phyloP scores from a whole-genome alignment of 2,113 vertebrate genomes.

The Orientallactaga bullata region DNA sequence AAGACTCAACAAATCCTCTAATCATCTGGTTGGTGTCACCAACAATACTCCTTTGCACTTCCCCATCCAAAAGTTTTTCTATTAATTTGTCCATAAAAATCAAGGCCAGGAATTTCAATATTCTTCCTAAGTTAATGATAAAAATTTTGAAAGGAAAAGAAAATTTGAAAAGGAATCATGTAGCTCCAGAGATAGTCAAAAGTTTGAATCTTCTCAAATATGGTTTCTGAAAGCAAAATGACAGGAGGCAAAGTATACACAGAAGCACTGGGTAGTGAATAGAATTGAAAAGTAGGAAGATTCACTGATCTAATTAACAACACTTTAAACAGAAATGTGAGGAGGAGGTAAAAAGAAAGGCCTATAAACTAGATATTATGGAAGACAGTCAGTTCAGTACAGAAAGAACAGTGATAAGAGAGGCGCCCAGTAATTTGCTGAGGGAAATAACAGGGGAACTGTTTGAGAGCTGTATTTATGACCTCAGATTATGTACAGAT shows the following conservation, averaged over 20 bases:
- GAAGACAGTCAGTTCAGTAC: background rate
- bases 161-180: background rate
- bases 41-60: background rate
- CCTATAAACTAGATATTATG: constrained; percentile 34
- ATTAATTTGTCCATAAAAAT: background rate
- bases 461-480: constrained; percentile 63
- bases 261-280: constrained; percentile 20
- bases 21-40: background rate
- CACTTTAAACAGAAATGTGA: constrained; percentile 54
- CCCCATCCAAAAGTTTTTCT: constrained; percentile 4
- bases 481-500: constrained; percentile 57
- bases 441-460: constrained; percentile 62
- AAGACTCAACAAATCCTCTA: background rate
- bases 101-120: constrained; percentile 18
- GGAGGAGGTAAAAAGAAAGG: background rate
- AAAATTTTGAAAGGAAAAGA: constrained; percentile 54
- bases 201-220: constrained; percentile 33
- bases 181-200: background rate
- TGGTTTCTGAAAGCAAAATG: constrained; percentile 28
- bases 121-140: background rate
- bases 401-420: constrained; percentile 8
- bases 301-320: constrained; percentile 42
- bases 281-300: background rate
- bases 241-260: background rate
- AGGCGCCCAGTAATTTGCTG: constrained; percentile 58